phyloP scores from a whole-genome alignment of 2,888 invertebrate genomes.

The Napeogenes inachia region DNA sequence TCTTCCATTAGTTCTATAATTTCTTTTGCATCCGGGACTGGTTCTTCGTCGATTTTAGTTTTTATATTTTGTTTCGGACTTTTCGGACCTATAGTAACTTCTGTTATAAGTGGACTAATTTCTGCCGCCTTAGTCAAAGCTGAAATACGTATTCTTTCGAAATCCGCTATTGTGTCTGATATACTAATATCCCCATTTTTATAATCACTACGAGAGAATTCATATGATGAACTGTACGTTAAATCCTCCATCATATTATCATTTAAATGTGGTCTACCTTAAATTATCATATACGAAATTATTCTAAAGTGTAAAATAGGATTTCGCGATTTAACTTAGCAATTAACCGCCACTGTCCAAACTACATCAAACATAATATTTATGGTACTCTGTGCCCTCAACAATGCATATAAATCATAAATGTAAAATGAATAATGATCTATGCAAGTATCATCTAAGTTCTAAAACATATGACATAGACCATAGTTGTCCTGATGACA shows the following conservation, averaged over 20 bases:
- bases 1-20: constrained; percentile 47
- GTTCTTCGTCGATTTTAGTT: constrained; percentile 23
- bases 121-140: constrained; percentile 77
- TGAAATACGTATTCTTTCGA: constrained; percentile 76
- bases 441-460: no score
- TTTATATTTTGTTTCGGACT: constrained; percentile 41
- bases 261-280: constrained; percentile 34
- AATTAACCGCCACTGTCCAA: constrained; percentile 18
- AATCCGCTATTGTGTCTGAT: constrained; percentile 53
- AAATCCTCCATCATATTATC: constrained; percentile 32
- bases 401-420: no score
- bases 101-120: constrained; percentile 69
- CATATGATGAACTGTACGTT: constrained; percentile 35
- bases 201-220: constrained; percentile 36
- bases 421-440: no score
- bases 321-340: neutral
- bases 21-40: constrained; percentile 43
- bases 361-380: no score
- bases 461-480: constrained; percentile 4
- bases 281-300: neutral
- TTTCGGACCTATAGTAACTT: constrained; percentile 75
- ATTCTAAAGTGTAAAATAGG: neutral
- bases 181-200: constrained; percentile 50
- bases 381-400: no score
- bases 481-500: neutral